These are phyloP conservation scores for Anabacerthia variegaticeps DNA, from an alignment of 2,797 vertebrate genomes.

Conservation along the genomic window DNA sequence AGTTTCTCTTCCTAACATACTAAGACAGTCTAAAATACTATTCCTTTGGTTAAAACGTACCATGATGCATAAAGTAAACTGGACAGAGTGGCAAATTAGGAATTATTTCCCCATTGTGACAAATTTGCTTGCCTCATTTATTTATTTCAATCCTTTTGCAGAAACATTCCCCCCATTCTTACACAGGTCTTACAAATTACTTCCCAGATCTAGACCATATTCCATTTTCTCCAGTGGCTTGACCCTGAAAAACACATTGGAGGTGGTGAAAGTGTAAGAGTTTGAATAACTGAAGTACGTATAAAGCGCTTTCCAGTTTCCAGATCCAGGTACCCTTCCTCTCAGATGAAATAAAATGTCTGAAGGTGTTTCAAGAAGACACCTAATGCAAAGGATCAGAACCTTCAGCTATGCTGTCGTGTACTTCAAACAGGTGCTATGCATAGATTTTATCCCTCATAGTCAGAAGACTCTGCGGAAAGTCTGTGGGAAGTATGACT, in stretches of 20 bases:
- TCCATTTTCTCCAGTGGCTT: background rate
- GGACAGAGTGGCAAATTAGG: background rate
- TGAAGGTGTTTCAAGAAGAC: background rate
- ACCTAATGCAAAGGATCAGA: background rate
- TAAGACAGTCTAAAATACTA: background rate
- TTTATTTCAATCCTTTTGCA: background rate
- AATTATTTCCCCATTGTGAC: background rate
- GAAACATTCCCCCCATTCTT: background rate
- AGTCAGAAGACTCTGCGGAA: background rate
- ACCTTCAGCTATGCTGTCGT: background rate
- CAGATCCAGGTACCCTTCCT: background rate
- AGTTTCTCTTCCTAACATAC: background rate
- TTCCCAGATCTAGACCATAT: background rate
- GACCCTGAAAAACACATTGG: background rate
- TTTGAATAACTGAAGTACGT: background rate
- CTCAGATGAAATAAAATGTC: background rate
- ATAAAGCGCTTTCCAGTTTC: background rate
- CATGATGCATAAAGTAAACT: background rate
- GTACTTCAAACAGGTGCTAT: accelerated
- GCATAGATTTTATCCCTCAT: background rate
- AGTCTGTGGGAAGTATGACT: background rate
- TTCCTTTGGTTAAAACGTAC: background rate
- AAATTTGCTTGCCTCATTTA: background rate
- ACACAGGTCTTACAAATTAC: background rate
- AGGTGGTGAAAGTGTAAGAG: background rate